Conservation (phyloP, 2,888 invertebrate species). For the Amphimallon solstitiale region DNA sequence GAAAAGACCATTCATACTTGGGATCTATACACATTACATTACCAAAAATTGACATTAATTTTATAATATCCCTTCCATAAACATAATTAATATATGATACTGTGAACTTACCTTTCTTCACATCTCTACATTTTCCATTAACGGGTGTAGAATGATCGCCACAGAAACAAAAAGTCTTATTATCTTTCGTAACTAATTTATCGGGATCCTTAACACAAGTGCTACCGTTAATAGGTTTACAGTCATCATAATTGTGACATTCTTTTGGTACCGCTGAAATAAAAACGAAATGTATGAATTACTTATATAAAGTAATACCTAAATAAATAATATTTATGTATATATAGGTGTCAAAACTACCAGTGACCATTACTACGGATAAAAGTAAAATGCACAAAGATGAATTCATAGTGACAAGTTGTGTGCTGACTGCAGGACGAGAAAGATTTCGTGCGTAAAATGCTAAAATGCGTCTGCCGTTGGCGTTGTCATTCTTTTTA, state of each 20-base stretch:
- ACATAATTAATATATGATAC: background rate
- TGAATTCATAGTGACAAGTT: constrained; percentile 10
- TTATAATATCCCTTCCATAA: too few species aligned
- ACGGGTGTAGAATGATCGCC: constrained; percentile 58
- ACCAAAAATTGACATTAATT: too few species aligned
- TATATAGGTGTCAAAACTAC: background rate
- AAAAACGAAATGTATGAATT: constrained; percentile 4
- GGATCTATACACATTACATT: too few species aligned
- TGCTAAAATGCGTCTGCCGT: background rate
- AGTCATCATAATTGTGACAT: constrained; percentile 57
- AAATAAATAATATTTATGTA: background rate
- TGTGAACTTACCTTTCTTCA: constrained; percentile 53
- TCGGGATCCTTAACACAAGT: constrained; percentile 55
- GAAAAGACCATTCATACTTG: too few species aligned
- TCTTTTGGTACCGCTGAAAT: constrained; percentile 54
- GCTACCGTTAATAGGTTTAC: constrained; percentile 57
- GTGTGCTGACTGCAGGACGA: background rate
- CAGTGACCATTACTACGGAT: constrained; percentile 7
- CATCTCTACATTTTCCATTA: constrained; percentile 56
- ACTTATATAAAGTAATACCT: background rate
- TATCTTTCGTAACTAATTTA: constrained; percentile 43
- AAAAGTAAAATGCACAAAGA: constrained; percentile 2
- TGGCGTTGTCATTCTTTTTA: background rate
- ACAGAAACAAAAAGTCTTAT: constrained; percentile 56
- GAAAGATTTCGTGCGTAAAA: background rate